phyloP scores from a whole-genome alignment of 2,888 invertebrate genomes.

The Parnassius apollo region DNA sequence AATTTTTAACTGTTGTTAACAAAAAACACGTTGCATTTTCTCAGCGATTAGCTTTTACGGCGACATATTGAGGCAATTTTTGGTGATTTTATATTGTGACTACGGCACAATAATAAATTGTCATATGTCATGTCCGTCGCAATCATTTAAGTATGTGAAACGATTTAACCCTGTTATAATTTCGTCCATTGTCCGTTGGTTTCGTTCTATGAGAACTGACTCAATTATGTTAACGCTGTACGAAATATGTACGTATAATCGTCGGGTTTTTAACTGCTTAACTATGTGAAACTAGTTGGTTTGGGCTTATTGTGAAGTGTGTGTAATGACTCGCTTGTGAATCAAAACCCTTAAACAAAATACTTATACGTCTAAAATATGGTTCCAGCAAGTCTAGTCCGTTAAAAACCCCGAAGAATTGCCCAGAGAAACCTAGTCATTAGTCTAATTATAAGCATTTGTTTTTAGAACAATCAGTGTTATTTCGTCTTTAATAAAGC shows the following conservation, averaged over 20 bases:
- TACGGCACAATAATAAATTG: constrained; percentile 63
- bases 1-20: too few relatives aligned
- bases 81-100: constrained; percentile 47
- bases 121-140: constrained; percentile 70
- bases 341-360: constrained; percentile 22
- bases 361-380: constrained; percentile 1
- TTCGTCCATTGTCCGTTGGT: constrained; percentile 76
- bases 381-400: background rate
- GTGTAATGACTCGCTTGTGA: constrained; percentile 51
- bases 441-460: too few relatives aligned
- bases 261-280: constrained; percentile 73
- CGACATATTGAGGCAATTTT: constrained; percentile 34
- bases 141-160: constrained; percentile 78
- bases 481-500: too few relatives aligned
- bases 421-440: too few relatives aligned
- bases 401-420: too few relatives aligned
- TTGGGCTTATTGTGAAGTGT: constrained; percentile 65
- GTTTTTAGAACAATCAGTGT: too few relatives aligned
- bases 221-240: constrained; percentile 70
- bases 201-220: constrained; percentile 78
- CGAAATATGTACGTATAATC: constrained; percentile 78
- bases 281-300: constrained; percentile 75
- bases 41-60: constrained; percentile 38
- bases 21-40: constrained; percentile 32
- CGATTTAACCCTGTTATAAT: constrained; percentile 74